Evolutionary conservation across 1,140 invertebrate genomes (phyloP), one percentile per base, ranked within the genome.

Genomic region (Theocolax elegans): DNA sequence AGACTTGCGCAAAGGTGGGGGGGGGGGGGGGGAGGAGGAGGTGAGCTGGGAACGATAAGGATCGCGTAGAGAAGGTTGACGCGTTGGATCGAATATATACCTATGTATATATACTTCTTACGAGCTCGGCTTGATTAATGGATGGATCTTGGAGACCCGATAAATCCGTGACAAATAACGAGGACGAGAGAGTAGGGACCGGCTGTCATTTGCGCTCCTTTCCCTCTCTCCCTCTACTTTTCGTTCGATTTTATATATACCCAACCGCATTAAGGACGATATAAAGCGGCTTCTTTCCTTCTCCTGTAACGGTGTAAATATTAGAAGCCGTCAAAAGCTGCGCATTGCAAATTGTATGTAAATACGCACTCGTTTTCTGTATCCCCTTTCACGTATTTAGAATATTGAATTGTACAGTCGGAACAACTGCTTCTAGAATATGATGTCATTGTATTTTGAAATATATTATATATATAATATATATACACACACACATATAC

Each of bases 91-190:
- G 42, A 9, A 44, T n/a, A n/a, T n/a, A n/a, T 44, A n/a, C 13
- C 3, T 15, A 23, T 21, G 46, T 49, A 19, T 21, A 23, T 23
- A 49, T 35, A 6, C 29, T 54, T 54, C 53, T 54, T 54, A 12
- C 53, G 27, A 9, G 31, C 54, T 13, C 13, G 19, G 6, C 23
- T 13, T 60, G 40, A 60, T 60, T 60, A 60, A 60, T 60, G 58
- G 23, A 25, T 27, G 58, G 58, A 60, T 44, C 54, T 25, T 19
- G 9, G 15, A 27, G 31, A 13, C 6, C 35, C 54, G 35, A 58
- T 58, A 58, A 58, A 58, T 58, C 54, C 54, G 54, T 58, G 54
- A 58, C 54, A 58, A 58, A 58, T 58, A 58, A 49, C 46, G 21
- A 49, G 46, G 13, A n/a, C 17, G 25, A n/a, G 51, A 54, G 51